These are phyloP conservation scores for Zelleria hepariella DNA, from an alignment of 2,888 invertebrate genomes.

Conservation along the genomic window DNA sequence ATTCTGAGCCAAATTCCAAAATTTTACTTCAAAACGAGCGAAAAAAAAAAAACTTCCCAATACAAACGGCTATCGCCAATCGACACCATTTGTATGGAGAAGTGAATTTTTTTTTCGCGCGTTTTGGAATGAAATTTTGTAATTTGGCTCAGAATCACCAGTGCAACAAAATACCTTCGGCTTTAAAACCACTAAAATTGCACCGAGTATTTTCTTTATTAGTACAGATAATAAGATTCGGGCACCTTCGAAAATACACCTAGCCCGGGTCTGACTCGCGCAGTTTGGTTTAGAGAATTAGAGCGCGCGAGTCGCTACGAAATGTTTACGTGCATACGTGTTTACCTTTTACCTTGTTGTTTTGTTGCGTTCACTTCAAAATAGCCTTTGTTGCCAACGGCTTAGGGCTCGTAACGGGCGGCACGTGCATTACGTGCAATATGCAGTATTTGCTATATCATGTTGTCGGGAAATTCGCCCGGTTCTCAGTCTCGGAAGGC, in stretches of 20 bases:
- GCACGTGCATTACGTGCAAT: background rate
- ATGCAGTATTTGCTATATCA: background rate
- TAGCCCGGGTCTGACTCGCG: background rate
- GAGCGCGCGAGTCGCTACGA: too few species aligned
- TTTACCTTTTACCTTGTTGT: background rate
- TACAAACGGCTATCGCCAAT: too few species aligned
- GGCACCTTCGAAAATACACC: background rate
- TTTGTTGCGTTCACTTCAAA: background rate
- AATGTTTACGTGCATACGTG: background rate
- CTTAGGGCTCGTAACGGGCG: background rate
- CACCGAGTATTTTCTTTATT: background rate
- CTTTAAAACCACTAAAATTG: too few species aligned
- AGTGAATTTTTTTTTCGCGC: too few species aligned
- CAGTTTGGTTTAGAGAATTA: background rate
- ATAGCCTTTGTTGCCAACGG: background rate
- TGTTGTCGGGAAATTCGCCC: background rate
- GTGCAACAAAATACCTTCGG: too few species aligned
- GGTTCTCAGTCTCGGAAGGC: background rate
- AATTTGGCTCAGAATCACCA: too few species aligned
- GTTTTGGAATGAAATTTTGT: too few species aligned
- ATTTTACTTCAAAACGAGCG: too few species aligned
- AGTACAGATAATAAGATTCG: background rate
- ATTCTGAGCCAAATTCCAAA: too few species aligned
- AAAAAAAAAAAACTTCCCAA: too few species aligned
- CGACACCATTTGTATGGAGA: too few species aligned